Percentiles rank a stretch among this genome's conserved stretches.
These are phyloP conservation scores for Eupithecia inturbata DNA, from an alignment of 2,888 invertebrate genomes.

Conservation along the genomic window DNA sequence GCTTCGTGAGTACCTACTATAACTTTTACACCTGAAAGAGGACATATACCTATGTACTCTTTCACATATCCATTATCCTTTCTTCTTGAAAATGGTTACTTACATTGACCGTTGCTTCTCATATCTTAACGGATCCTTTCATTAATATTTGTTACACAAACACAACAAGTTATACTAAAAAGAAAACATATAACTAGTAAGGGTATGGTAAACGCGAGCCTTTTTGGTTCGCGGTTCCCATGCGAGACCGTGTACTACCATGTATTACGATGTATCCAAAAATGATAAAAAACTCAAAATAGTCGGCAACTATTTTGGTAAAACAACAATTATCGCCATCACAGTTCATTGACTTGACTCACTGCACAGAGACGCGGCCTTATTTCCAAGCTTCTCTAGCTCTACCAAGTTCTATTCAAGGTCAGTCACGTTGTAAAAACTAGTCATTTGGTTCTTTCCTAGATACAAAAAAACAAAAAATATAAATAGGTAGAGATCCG, in stretches of 20 bases:
- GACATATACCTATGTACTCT: not conserved
- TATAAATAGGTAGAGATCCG: not conserved
- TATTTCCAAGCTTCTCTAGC: not conserved
- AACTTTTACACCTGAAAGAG: not conserved
- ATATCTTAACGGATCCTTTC: not conserved
- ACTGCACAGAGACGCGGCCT: not conserved
- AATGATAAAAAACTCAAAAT: not conserved
- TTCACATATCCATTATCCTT: not conserved
- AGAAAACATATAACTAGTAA: not conserved
- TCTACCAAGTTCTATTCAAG: not conserved
- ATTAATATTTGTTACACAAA: not conserved
- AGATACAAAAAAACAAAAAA: too few species aligned
- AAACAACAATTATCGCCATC: not conserved
- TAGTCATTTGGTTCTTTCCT: not conserved
- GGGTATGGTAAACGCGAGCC: not conserved
- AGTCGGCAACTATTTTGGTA: not conserved
- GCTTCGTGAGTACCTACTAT: slow-evolving; percentile 83
- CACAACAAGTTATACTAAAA: not conserved
- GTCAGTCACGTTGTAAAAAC: slow-evolving; percentile 5
- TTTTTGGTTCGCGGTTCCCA: not conserved
- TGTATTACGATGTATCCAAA: not conserved
- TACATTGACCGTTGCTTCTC: not conserved
- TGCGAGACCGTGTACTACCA: too few species aligned
- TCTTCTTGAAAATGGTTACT: not conserved
- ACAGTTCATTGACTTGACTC: not conserved